Percentiles rank a stretch among this genome's conserved stretches.
Evolutionary conservation across 2,888 invertebrate species (phyloP).

Genomic region (Cyrtodaria siliqua): DNA sequence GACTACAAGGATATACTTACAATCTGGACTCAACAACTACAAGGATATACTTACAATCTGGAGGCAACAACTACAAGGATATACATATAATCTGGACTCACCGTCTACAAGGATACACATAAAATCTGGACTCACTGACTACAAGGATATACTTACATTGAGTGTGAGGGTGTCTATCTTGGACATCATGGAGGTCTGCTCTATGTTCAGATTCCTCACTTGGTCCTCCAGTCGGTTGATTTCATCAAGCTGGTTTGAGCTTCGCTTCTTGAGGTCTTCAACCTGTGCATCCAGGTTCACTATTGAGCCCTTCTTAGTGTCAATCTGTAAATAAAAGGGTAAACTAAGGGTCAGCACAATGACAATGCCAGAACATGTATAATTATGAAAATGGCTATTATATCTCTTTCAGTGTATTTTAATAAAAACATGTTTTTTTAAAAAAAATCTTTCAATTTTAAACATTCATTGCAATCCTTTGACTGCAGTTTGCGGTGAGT

Average conservation of each 20-base stretch:
- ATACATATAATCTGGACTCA: too few relatives aligned
- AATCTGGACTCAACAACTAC: too few relatives aligned
- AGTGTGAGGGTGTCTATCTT: slow-evolving; percentile 79
- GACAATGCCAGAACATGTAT: neutral
- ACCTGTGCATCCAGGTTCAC: slow-evolving; percentile 77
- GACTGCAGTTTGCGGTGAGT: too few relatives aligned
- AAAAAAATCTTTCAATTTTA: too few relatives aligned
- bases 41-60: too few relatives aligned
- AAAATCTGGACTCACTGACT: too few relatives aligned
- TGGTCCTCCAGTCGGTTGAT: slow-evolving; percentile 80
- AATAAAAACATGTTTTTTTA: too few relatives aligned
- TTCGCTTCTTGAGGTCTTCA: slow-evolving; percentile 77
- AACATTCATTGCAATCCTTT: neutral
- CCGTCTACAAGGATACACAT: too few relatives aligned
- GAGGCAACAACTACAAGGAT: too few relatives aligned
- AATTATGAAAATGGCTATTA: too few relatives aligned
- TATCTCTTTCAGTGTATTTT: neutral
- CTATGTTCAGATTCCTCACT: slow-evolving; percentile 77
- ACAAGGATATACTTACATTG: slow-evolving; percentile 82
- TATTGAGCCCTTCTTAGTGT: slow-evolving; percentile 74
- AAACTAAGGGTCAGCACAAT: slow-evolving; percentile 4
- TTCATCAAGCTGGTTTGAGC: slow-evolving; percentile 76
- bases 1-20: too few relatives aligned
- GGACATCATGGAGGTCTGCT: slow-evolving; percentile 78
- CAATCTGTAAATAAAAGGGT: slow-evolving; percentile 66